Base-by-base conservation (phyloP, 2,113 vertebrate species). In the Misgurnus mizolepis region DNA sequence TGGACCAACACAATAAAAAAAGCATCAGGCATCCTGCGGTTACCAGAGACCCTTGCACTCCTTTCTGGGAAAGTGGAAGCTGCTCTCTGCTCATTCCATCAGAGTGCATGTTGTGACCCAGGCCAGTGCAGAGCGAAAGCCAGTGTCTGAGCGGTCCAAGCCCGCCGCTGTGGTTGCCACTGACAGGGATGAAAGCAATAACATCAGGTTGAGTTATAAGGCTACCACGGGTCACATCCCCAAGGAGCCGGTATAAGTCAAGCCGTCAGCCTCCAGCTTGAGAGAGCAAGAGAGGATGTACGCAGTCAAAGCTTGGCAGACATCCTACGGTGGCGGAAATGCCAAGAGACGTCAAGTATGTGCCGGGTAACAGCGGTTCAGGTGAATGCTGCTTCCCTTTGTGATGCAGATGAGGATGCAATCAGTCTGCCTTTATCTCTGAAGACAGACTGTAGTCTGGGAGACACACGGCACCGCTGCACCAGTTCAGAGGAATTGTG, bases 401-500 rank as follows among this genome's bases (percentile, higher is more conserved):
- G 89, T 92, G 82, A 92, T 92, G 91, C 88, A 93, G 90, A 92
- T 91, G 89, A 90, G 86, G 79, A 86, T 80, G 88, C 86, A 92
- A 92, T 92, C 92, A 93, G 89, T 47, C 84, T 10, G 27, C 77
- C 88, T 91, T 91, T 91, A 90, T 91, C 88, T 90, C 87, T 55
- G 81, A 62, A 88, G 82, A 87, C 82, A 88, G 89, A 89, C 84
- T 87, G 83, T 61, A 80, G 85, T 92, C 81, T 87, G 85, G 72
- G 84, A 89, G 87, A 89, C 86, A 83, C 80, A 84, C 85, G 88
- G 84, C 73, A 62, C 14, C 85, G 85, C 83, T 86, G 91, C 88
- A 87, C 90, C 89, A 89, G 90, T 90, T 87, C 88, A 76, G 53
- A 49, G 87, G 87, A 89, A 85, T 88, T 90, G 89, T 90, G 89